Evolutionary conservation across 1,140 invertebrate species (phyloP).

Genomic region (Lamellibrachia luymesi): DNA sequence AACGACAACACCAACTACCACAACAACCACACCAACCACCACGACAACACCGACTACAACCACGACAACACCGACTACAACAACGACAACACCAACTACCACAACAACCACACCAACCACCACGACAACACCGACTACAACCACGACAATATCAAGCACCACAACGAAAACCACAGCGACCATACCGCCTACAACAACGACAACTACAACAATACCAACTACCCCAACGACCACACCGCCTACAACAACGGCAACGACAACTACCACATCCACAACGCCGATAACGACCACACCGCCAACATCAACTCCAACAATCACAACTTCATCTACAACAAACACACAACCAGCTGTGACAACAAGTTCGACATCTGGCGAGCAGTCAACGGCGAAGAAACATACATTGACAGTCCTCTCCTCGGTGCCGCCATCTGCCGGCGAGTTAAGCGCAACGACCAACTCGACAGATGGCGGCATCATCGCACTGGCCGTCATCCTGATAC

Average conservation of each 20-base stretch:
- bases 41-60: background rate
- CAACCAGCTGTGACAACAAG: background rate
- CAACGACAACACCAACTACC: background rate
- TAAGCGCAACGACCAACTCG: background rate
- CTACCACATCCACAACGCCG: background rate
- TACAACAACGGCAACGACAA: background rate
- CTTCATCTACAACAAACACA: background rate
- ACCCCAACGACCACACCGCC: background rate
- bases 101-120: background rate
- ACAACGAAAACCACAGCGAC: background rate
- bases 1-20: background rate
- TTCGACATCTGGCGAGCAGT: background rate
- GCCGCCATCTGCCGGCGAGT: background rate
- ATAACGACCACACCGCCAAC: background rate
- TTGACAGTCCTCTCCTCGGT: background rate
- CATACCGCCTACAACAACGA: background rate
- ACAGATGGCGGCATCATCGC: constrained; percentile 2
- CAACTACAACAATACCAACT: background rate
- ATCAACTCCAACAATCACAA: background rate
- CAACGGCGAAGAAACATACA: background rate
- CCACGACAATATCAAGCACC: background rate
- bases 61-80: background rate
- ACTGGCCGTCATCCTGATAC: background rate
- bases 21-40: background rate
- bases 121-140: background rate